phyloP scores from a whole-genome alignment of 2,113 vertebrate species.

The Chaetura pelagica region DNA sequence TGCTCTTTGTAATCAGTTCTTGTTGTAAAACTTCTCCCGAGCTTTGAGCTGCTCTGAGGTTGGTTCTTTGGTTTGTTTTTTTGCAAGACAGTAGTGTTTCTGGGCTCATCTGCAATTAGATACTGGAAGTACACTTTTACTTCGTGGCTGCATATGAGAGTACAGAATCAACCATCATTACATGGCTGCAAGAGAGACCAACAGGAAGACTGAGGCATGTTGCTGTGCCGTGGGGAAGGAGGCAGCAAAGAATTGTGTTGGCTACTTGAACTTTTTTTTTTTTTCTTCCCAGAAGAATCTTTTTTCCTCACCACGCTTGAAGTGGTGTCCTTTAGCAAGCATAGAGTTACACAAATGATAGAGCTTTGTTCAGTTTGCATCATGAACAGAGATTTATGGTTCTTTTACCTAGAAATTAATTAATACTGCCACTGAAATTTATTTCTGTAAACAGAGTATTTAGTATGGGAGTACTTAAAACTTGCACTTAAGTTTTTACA shows the following conservation, averaged over 20 bases:
- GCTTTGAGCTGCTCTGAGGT: neutral
- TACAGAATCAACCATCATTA: neutral
- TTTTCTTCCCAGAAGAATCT: neutral
- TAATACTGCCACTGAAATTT: neutral
- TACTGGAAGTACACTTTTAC: neutral
- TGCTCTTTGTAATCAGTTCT: neutral
- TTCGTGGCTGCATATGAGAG: neutral
- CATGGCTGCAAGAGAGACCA: neutral
- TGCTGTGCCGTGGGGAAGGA: neutral
- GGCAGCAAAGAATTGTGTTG: neutral
- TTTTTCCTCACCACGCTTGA: neutral
- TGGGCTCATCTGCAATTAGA: neutral
- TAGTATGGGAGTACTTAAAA: neutral
- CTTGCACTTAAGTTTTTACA: neutral
- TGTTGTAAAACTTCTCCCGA: neutral
- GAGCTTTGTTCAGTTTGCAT: neutral
- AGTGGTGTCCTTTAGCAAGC: neutral
- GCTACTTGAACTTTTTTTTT: neutral
- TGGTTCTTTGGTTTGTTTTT: fast-evolving
- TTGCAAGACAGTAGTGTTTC: neutral
- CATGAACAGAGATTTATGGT: neutral
- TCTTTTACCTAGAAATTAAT: neutral
- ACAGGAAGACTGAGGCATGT: neutral
- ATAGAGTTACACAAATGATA: neutral
- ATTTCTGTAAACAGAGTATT: neutral